Evolutionary conservation across 1,140 invertebrate species (phyloP).

Genomic region (Drosophila trapezifrons): DNA sequence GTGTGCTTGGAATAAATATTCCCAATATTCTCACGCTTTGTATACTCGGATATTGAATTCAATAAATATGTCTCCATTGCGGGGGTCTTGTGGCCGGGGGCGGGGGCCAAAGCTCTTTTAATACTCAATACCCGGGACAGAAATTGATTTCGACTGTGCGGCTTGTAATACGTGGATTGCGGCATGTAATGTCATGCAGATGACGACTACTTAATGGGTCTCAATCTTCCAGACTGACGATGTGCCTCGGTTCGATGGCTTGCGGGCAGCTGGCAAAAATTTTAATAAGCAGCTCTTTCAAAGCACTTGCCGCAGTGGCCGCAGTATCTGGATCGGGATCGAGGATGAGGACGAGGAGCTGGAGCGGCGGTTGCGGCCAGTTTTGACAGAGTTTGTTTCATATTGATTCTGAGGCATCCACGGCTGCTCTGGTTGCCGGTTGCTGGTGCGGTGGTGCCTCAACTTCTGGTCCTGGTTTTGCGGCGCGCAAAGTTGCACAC

Average conservation of each 20-base stretch:
- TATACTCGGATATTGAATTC: slow-evolving; percentile 74
- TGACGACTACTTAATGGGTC: slow-evolving; percentile 74
- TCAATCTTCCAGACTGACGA: slow-evolving; percentile 33
- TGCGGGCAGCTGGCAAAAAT: slow-evolving; percentile 61
- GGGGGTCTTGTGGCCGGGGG: background rate
- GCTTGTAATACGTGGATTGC: slow-evolving; percentile 77
- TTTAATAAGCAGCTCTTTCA: slow-evolving; percentile 80
- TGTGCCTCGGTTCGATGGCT: slow-evolving; percentile 10
- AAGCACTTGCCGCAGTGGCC: slow-evolving; percentile 64
- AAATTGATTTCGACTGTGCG: slow-evolving; percentile 64
- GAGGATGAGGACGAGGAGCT: background rate
- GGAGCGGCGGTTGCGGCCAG: slow-evolving; percentile 38
- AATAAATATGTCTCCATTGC: slow-evolving; percentile 64
- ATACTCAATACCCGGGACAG: slow-evolving; percentile 51
- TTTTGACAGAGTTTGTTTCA: slow-evolving; percentile 62
- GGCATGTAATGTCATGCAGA: slow-evolving; percentile 78
- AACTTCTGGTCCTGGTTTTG: slow-evolving; percentile 67
- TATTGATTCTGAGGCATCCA: slow-evolving; percentile 64
- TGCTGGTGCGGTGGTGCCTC: slow-evolving; percentile 32
- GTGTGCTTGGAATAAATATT: slow-evolving; percentile 52
- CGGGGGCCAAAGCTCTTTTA: slow-evolving; percentile 53
- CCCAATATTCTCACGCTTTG: slow-evolving; percentile 81
- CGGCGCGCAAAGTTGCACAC: slow-evolving; percentile 55
- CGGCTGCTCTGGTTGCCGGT: background rate
- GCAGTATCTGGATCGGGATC: slow-evolving; percentile 26